These are phyloP conservation scores for Penaeus vannamei DNA, from an alignment of 1,140 invertebrate genomes.

Conservation along the genomic window DNA sequence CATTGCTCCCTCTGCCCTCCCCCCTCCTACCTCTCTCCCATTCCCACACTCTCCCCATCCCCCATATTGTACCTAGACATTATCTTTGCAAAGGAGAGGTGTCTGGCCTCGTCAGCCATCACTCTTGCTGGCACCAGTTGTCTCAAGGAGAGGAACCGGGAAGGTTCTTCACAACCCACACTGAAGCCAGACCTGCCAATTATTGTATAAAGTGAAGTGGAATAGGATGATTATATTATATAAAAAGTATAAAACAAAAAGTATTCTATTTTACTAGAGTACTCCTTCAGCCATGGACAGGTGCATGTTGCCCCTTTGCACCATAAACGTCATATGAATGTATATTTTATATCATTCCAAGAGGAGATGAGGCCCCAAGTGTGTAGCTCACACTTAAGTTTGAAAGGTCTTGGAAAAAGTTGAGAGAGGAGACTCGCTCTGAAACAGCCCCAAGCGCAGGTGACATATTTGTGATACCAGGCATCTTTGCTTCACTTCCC, in stretches of 20 bases:
- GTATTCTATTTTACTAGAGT: constrained; percentile 65
- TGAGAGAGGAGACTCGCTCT: constrained; percentile 13
- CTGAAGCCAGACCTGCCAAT: constrained; percentile 61
- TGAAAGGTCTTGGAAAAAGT: constrained; percentile 42
- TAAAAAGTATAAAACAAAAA: constrained; percentile 50
- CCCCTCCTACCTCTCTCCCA: not conserved
- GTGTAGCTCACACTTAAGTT: constrained; percentile 41
- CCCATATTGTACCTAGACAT: constrained; percentile 10
- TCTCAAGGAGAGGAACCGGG: constrained; percentile 35
- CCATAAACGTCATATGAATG: constrained; percentile 58
- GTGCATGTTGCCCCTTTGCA: constrained; percentile 28
- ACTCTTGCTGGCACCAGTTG: constrained; percentile 29
- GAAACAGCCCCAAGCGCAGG: constrained; percentile 1
- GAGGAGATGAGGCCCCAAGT: constrained; percentile 53
- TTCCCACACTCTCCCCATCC: not conserved
- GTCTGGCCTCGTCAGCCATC: constrained; percentile 12
- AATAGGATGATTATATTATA: constrained; percentile 58
- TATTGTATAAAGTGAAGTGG: constrained; percentile 64
- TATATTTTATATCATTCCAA: constrained; percentile 65
- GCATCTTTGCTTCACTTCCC: constrained; percentile 9
- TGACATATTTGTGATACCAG: constrained; percentile 51
- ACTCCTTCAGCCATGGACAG: constrained; percentile 46
- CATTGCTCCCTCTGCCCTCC: not conserved
- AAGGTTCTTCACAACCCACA: constrained; percentile 39
- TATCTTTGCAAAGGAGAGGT: constrained; percentile 31